Base-by-base conservation (phyloP, 2,888 invertebrate genomes). In the Diploptera punctata region DNA sequence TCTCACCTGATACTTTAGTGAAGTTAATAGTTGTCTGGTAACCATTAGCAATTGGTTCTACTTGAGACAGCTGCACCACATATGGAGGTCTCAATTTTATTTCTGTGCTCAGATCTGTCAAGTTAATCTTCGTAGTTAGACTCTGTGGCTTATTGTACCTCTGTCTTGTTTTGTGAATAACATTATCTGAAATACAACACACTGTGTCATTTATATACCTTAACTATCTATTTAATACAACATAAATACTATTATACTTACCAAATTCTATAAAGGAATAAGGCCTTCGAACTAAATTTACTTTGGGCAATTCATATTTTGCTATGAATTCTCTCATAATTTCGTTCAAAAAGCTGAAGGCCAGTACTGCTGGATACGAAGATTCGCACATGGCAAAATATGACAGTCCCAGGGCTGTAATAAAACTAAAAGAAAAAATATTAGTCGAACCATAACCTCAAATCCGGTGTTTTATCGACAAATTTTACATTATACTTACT, bases 221-320 rank as follows among this genome's bases (percentile, higher is more conserved):
- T n/a, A n/a, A n/a, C n/a, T n/a, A n/a, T n/a, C n/a, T n/a, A n/a
- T n/a, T n/a, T n/a, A n/a, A n/a, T n/a, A n/a, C n/a, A n/a, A n/a
- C n/a, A n/a, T n/a, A n/a, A n/a, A n/a, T n/a, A n/a, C 38, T 49
- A 43, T 44, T 29, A 10, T 24, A 24, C 65, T 65, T 21, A 65
- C 65, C 84, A 79, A 84, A 84, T 74, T 83, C 82, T 71, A 84
- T 83, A 72, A 84, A 82, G 54, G 81, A 79, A 77, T 84, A 85
- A 0, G 84, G 84, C 69, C 85, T 77, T 57, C 80, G 79, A 18
- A 80, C 81, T 62, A 78, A 77, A 67, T 78, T 79, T 10, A 84
- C 79, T 74, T 79, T 80, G 9, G 77, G 76, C 44, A 78, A 77
- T 52, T 81, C 81, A 78, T 82, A 84, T 38, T 78, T 78, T 19